phyloP scores from a whole-genome alignment of 2,888 invertebrate genomes.

The Meiosimyza decipiens region DNA sequence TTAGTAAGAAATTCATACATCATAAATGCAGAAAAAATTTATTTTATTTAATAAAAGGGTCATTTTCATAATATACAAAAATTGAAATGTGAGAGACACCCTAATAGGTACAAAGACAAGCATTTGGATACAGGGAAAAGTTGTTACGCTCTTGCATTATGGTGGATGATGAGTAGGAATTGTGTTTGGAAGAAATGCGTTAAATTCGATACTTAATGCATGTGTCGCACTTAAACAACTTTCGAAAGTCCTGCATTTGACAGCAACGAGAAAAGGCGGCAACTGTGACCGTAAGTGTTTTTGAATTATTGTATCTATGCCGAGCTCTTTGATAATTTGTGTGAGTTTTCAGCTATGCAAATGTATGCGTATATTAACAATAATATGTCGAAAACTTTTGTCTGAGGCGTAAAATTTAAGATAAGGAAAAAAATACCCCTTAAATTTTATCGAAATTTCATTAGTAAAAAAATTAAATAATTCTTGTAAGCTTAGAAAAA shows the following conservation, averaged over 20 bases:
- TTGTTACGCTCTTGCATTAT: background rate
- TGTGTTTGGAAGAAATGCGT: slow-evolving; percentile 41
- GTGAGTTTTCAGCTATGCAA: slow-evolving; percentile 24
- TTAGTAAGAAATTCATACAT: too few species aligned
- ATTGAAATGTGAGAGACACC: too few species aligned
- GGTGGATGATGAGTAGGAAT: slow-evolving; percentile 25
- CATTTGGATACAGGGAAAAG: slow-evolving; percentile 4
- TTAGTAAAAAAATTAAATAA: too few species aligned
- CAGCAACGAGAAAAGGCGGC: slow-evolving; percentile 63
- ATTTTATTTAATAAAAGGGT: too few species aligned
- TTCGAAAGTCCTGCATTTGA: slow-evolving; percentile 51
- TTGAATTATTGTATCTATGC: slow-evolving; percentile 59
- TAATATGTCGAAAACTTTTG: too few species aligned
- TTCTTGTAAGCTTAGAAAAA: too few species aligned
- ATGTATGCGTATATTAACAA: too few species aligned
- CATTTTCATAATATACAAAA: too few species aligned
- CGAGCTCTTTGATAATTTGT: slow-evolving; percentile 34
- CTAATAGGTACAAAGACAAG: background rate
- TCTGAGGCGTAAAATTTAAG: too few species aligned
- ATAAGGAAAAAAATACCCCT: too few species aligned
- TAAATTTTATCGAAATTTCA: too few species aligned
- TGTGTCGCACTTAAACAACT: slow-evolving; percentile 34
- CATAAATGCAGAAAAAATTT: too few species aligned
- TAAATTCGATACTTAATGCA: slow-evolving; percentile 43
- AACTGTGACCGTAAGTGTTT: slow-evolving; percentile 58